phyloP scores from a whole-genome alignment of 2,113 vertebrate species.

The Talpa occidentalis region DNA sequence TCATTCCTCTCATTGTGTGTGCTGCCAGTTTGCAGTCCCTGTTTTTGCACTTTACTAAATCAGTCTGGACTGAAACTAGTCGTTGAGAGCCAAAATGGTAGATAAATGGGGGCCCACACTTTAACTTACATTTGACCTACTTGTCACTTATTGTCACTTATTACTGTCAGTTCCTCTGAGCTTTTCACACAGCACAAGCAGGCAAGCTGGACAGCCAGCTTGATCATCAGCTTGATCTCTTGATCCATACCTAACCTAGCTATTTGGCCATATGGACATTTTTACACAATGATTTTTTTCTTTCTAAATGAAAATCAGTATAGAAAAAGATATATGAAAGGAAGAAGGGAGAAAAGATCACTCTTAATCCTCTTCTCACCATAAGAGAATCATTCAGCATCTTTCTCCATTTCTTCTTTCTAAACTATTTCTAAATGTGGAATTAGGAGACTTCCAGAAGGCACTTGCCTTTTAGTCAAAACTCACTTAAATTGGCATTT shows the following conservation, averaged over 20 bases:
- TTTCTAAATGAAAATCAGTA: background rate
- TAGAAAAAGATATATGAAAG: background rate
- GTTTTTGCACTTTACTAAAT: constrained; percentile 49
- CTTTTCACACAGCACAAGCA: background rate
- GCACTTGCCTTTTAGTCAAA: background rate
- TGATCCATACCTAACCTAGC: background rate
- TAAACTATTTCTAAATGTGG: background rate
- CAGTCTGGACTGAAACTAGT: constrained; percentile 16
- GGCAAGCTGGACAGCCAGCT: background rate
- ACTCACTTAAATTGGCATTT: background rate
- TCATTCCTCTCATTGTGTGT: background rate
- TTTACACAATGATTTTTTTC: background rate
- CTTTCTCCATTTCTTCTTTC: background rate
- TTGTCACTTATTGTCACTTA: constrained; percentile 58
- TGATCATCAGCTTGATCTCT: too few relatives aligned
- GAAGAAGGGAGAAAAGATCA: background rate
- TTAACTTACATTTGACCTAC: constrained; percentile 57
- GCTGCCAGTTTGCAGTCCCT: background rate
- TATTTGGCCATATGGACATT: background rate
- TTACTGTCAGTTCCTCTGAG: constrained; percentile 18
- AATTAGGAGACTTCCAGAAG: background rate
- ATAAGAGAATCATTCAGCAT: background rate
- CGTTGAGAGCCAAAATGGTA: constrained; percentile 46
- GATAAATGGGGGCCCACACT: constrained; percentile 25
- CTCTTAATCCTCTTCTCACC: too few relatives aligned